Percentiles rank a stretch among this genome's conserved stretches.
These are phyloP conservation scores for Eumeta japonica DNA, from an alignment of 1,140 invertebrate species.

Conservation along the genomic window DNA sequence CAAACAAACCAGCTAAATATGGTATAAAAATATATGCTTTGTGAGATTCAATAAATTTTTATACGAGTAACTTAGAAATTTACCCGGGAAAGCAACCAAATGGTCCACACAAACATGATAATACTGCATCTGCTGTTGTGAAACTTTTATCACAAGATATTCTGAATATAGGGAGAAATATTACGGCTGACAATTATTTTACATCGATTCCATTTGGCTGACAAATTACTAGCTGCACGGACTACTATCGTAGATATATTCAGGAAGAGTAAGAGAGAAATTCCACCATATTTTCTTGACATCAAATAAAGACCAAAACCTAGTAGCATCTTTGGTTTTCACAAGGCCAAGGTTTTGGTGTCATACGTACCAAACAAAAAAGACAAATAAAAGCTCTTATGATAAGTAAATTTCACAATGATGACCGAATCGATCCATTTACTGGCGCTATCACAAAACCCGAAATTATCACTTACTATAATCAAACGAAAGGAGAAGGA, in stretches of 20 bases:
- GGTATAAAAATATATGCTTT: conserved; percentile 13
- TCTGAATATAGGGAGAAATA: conserved; percentile 25
- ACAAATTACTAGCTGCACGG: conserved; percentile 21
- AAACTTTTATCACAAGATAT: too few species aligned
- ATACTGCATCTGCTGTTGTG: too few species aligned
- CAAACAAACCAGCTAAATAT: too few species aligned
- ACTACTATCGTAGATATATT: conserved; percentile 26
- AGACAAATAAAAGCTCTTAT: conserved; percentile 6
- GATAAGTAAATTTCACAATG: not conserved
- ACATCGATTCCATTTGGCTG: too few species aligned
- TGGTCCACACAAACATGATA: conserved; percentile 21
- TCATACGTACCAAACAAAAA: conserved; percentile 11
- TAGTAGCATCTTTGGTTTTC: conserved; percentile 8
- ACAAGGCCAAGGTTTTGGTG: conserved; percentile 5
- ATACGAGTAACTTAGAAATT: too few species aligned
- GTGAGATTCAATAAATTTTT: conserved; percentile 7
- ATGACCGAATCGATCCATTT: too few species aligned
- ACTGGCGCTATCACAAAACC: too few species aligned
- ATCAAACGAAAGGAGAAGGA: too few species aligned
- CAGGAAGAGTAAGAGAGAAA: conserved; percentile 42
- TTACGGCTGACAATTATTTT: too few species aligned
- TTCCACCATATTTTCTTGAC: conserved; percentile 26
- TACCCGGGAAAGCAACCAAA: too few species aligned
- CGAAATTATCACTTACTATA: too few species aligned
- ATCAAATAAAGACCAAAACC: conserved; percentile 11